Evolutionary conservation across 1,140 invertebrate genomes (phyloP), one percentile per base, ranked within the genome.

Genomic region (Ephestia elutella): DNA sequence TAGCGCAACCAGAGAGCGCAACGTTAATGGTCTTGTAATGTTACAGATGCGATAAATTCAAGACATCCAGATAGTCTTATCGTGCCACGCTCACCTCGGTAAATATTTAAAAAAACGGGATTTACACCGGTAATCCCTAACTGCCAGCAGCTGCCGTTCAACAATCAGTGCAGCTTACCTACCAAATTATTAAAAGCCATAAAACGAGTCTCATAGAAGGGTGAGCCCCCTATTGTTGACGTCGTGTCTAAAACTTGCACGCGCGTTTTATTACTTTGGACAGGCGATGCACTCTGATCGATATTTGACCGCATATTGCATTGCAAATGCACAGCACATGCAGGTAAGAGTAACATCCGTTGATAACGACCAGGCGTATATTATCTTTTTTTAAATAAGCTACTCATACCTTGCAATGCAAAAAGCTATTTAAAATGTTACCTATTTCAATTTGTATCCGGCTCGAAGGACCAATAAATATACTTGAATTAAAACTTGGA

Each of bases 111-210:
- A 78, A 56, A 76, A 71, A 60, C 25, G 57, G 67, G 64, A 75
- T 74, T 75, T 78, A 77, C 73, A 66, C 75, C 66, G 74, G 77
- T 85, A 87, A 86, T 83, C 82, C 71, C 60, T 74, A 66, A 79
- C 64, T 65, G 56, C 63, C 66, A 75, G 78, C 83, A 88, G 85
- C 85, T 85, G 85, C 57, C 61, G 50, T 8, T 20, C 10, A 69
- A 82, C 84, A 88, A 88, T 88, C 86, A 82, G 68, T 83, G 82
- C 78, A 85, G 82, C 83, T 85, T 85, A 82, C 68, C 49, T 13
- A 72, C 73, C 75, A 80, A 88, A 86, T 86, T 86, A 85, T 88
- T 84, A 86, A 88, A 88, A 86, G 78, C 81, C 76, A 78, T 88
- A 86, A 88, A 86, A 86, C 83, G 82, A 83, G 81, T 83, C 71